phyloP scores from a whole-genome alignment of 2,888 invertebrate species.

The Hydrotaea diabolus region DNA sequence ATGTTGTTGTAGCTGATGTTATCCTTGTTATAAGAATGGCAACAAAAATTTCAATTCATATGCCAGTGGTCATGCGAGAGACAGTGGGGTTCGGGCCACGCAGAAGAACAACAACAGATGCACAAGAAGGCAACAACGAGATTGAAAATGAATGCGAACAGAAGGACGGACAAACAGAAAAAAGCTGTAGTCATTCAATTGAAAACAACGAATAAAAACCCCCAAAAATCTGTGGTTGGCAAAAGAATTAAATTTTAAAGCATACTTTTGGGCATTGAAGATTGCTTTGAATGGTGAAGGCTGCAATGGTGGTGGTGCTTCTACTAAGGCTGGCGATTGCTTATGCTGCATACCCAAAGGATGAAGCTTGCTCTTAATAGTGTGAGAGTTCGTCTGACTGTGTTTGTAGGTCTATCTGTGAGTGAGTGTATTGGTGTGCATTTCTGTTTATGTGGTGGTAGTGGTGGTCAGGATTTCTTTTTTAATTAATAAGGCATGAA shows the following conservation, averaged over 20 bases:
- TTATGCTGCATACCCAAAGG: neutral
- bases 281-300: constrained; percentile 17
- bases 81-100: neutral
- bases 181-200: constrained; percentile 55
- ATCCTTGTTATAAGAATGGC: constrained; percentile 56
- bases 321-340: neutral
- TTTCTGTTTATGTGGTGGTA: neutral
- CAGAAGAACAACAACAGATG: constrained; percentile 5
- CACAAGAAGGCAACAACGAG: neutral
- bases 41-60: constrained; percentile 66
- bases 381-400: neutral
- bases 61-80: constrained; percentile 57
- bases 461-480: constrained; percentile 65
- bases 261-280: constrained; percentile 66
- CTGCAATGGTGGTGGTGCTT: neutral
- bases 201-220: constrained; percentile 44
- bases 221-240: constrained; percentile 64
- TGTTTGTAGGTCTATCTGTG: constrained; percentile 23
- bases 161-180: constrained; percentile 15
- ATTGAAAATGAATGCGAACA: neutral
- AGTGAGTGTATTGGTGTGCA: neutral
- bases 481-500: constrained; percentile 65
- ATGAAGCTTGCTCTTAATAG: neutral
- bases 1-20: constrained; percentile 24
- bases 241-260: constrained; percentile 68